Evolutionary conservation across 2,888 invertebrate species (phyloP).

Genomic region (Drosophila conformis): DNA sequence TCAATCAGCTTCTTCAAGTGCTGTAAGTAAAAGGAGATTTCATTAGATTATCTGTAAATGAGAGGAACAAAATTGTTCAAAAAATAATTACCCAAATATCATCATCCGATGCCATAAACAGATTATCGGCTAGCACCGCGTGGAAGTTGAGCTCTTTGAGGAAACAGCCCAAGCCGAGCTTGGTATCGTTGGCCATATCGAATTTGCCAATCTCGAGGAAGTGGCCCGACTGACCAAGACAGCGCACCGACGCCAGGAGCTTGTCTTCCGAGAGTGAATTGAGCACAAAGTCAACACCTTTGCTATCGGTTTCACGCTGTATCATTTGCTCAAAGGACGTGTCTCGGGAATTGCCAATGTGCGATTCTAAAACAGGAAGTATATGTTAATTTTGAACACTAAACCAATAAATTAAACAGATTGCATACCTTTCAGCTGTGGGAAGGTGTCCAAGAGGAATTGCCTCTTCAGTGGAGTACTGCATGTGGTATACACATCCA

Average conservation of each 20-base stretch:
- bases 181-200: conserved; percentile 89
- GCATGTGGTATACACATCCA: conserved; percentile 90
- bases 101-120: conserved; percentile 86
- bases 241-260: conserved; percentile 89
- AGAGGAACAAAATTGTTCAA: background rate
- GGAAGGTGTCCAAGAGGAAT: conserved; percentile 87
- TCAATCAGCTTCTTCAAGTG: conserved; percentile 86
- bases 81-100: conserved; percentile 73
- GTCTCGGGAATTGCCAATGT: conserved; percentile 95
- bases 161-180: conserved; percentile 88
- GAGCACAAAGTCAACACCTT: conserved; percentile 95
- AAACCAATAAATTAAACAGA: background rate
- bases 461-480: conserved; percentile 88
- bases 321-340: conserved; percentile 95
- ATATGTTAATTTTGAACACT: background rate
- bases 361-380: conserved; percentile 83
- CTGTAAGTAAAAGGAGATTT: conserved; percentile 48
- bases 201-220: conserved; percentile 95
- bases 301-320: conserved; percentile 91
- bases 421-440: conserved; percentile 86
- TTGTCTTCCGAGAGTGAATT: conserved; percentile 98
- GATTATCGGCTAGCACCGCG: conserved; percentile 90
- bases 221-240: conserved; percentile 87
- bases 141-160: conserved; percentile 91
- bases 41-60: background rate